Base-by-base conservation (phyloP, 2,888 invertebrate genomes). In the Brachyopa scutellaris region DNA sequence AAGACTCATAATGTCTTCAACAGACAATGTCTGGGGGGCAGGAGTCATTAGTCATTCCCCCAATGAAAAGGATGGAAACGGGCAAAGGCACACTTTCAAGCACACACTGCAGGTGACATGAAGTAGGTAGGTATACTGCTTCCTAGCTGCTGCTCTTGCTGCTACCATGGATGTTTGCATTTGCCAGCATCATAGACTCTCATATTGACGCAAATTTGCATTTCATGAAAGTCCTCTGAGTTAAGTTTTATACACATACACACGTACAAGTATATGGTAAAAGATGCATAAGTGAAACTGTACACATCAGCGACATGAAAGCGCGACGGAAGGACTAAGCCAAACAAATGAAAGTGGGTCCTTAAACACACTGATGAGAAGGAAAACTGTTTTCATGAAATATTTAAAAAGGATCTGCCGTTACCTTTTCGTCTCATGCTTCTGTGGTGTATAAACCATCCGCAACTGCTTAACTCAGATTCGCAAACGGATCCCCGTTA, bases 311-410 rank as follows among this genome's bases (percentile, higher is more conserved):
- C 40, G 57, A 59, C 59, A 55, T 77, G 42, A 77, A 77, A 82
- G 77, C 70, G 70, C 77, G 66, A 72, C 59, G 29, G 70, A 77
- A 82, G 82, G 72, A 72, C 82, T 72, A 61, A 40, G 49, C 77
- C 82, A 77, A 77, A 77, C 82, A 82, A 77, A 77, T 66, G 77
- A 82, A 77, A 82, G 82, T 82, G 82, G 82, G 82, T 72, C 77
- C 82, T 82, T 82, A 82, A 74, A 77, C 77, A 82, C 70, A 72
- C 82, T 82, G 82, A 82, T 82, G 82, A 82, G 77, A 82, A 53
- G 77, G 53, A 82, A 77, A 77, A 82, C 82, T 77, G 70, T 82
- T 77, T 82, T 66, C 77, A 66, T 80, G 76, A 76, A 80, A 77
- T 70, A 82, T 82, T 82, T 11, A 80, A 31, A 23, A 45, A 61